Evolutionary conservation across 2,888 invertebrate species (phyloP).

Genomic region (Chalcis sispes): DNA sequence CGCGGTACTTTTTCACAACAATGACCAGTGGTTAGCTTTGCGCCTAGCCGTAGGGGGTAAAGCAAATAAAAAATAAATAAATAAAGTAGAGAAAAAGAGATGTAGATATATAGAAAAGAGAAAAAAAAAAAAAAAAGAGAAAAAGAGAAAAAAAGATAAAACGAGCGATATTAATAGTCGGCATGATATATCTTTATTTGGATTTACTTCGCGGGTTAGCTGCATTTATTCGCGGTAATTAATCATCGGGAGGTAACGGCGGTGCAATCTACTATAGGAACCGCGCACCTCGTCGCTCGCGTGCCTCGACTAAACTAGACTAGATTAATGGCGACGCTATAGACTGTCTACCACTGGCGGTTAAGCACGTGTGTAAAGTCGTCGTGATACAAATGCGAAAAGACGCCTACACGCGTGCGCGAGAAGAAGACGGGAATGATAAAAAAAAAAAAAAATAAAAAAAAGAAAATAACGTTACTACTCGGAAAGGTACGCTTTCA

Average conservation of each 20-base stretch:
- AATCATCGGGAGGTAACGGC: constrained; percentile 59
- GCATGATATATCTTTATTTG: constrained; percentile 64
- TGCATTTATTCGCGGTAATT: constrained; percentile 61
- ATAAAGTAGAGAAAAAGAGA: background rate
- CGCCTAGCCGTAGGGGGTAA: background rate
- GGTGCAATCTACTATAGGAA: constrained; percentile 55
- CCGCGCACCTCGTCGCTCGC: constrained; percentile 38
- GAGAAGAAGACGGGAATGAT: too few relatives aligned
- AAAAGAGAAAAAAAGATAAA: background rate
- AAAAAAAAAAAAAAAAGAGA: too few relatives aligned
- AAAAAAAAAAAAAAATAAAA: too few relatives aligned
- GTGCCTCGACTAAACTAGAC: constrained; percentile 59
- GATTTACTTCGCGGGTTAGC: constrained; percentile 60
- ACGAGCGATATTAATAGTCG: constrained; percentile 57
- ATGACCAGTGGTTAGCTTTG: background rate
- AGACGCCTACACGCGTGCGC: constrained; percentile 43
- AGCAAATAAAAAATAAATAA: too few relatives aligned
- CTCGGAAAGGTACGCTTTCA: constrained; percentile 21
- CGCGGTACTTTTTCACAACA: constrained; percentile 7
- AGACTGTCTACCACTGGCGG: constrained; percentile 30
- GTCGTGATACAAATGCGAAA: constrained; percentile 9
- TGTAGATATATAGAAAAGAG: background rate
- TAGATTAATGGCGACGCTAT: constrained; percentile 62
- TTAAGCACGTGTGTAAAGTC: constrained; percentile 27
- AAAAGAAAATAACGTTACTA: constrained; percentile 54